Base-by-base conservation (phyloP, 2,797 vertebrate species). In the Pantherophis vulpinus region DNA sequence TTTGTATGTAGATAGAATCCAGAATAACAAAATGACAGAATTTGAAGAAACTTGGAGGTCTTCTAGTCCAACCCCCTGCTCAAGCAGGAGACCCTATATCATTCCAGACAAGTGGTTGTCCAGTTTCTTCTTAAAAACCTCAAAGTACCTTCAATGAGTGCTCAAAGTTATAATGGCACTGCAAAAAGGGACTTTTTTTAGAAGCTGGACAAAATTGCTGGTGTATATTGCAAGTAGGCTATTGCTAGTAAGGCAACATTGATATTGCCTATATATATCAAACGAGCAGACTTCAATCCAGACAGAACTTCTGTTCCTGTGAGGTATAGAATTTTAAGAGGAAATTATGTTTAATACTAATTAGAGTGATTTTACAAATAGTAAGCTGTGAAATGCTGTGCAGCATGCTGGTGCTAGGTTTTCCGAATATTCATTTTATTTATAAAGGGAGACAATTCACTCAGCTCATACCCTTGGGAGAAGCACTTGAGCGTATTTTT, bases 331-430 rank as follows among this genome's bases (percentile, higher is more conserved):
- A 59, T 93, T 95, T 91, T 89, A 92, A 95, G 92, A 96, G 94
- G 95, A 90, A 95, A 94, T 97, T 96, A 96, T 96, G 96, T 97
- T 97, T 97, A 95, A 95, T 95, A 96, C 95, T 98, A 97, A 98
- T 98, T 97, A 98, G 96, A 96, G 95, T 96, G 93, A 97, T 96
- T 97, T 96, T 95, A 91, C 88, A 88, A 92, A 11, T 51, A 93
- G 29, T 58, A 95, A 70, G 89, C 89, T 66, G 66, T 83, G 70
- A 93, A 91, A 87, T 60, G 66, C 90, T 92, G 0, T 91, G 87
- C 32, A 3, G 47, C 91, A 32, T 87, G 42, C 59, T 88, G 59
- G 51, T 91, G 59, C 23, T 74, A 27, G 4, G 56, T 63, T 86
- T 93, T 58, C 55, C 23, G 25, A 88, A 86, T 91, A 92, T 87